A percentile compares a stretch with the other conserved stretches of the same genome.
phyloP scores from a whole-genome alignment of 1,140 invertebrate genomes.

The Drosophila nasuta region DNA sequence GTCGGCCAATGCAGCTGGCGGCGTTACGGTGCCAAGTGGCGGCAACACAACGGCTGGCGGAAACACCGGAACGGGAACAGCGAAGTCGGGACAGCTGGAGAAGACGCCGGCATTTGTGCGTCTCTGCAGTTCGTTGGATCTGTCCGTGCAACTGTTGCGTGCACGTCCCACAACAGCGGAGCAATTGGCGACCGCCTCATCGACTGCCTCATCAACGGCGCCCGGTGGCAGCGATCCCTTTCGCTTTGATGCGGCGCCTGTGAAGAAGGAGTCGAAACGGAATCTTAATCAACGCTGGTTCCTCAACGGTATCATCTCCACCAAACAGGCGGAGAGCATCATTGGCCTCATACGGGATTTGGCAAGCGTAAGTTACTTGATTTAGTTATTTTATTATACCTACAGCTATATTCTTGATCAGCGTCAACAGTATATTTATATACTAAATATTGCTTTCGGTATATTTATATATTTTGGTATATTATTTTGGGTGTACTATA shows the following conservation, averaged over 20 bases:
- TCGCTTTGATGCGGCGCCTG: constrained; percentile 58
- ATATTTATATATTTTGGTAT: no score
- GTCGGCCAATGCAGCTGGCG: constrained; percentile 2
- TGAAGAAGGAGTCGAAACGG: constrained; percentile 59
- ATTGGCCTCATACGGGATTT: constrained; percentile 96
- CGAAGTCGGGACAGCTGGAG: constrained; percentile 62
- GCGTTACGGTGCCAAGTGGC: no score
- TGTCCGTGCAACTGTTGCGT: constrained; percentile 74
- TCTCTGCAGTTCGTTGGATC: constrained; percentile 78
- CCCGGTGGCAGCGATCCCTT: constrained; percentile 57
- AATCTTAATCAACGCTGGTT: constrained; percentile 90
- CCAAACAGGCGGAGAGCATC: constrained; percentile 94
- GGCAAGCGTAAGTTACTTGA: constrained; percentile 90
- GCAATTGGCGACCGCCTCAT: neutral
- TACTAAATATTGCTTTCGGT: no score
- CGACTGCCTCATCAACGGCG: constrained; percentile 2
- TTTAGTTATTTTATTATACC: no score
- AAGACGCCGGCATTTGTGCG: constrained; percentile 78
- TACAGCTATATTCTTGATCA: no score
- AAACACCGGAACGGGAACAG: neutral
- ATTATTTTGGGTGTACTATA: no score
- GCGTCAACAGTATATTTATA: no score
- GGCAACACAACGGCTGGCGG: neutral
- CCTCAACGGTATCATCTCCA: constrained; percentile 92
- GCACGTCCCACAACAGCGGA: constrained; percentile 48